Conservation (phyloP, 2,113 vertebrate species). For the Lepus americanus region DNA sequence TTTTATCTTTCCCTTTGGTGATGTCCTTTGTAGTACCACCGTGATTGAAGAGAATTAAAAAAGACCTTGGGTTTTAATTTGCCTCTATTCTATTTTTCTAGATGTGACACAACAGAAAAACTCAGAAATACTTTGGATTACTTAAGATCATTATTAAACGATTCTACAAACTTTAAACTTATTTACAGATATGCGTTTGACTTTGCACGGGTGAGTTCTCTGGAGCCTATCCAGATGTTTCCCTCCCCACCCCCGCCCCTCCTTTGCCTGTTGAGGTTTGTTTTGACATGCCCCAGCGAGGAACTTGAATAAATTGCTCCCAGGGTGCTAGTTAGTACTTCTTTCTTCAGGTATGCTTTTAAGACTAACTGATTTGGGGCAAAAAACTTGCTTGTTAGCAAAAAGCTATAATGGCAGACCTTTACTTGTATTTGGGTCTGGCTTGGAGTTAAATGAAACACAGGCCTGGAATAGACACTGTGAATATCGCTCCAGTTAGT, state of each 20-base stretch:
- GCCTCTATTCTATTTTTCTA: slow-evolving; percentile 86
- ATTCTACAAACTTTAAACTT: slow-evolving; percentile 99
- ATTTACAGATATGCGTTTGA: slow-evolving; percentile 99
- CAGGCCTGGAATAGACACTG: neutral
- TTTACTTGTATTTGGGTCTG: neutral
- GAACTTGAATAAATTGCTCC: slow-evolving; percentile 38
- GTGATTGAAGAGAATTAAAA: neutral
- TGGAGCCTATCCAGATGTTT: slow-evolving; percentile 67
- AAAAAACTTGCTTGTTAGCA: neutral
- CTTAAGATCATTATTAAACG: slow-evolving; percentile 98
- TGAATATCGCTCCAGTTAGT: neutral
- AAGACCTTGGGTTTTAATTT: slow-evolving; percentile 71
- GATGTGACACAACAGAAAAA: slow-evolving; percentile 98
- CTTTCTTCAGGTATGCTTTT: neutral
- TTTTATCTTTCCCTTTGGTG: slow-evolving; percentile 57
- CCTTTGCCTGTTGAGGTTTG: slow-evolving; percentile 50
- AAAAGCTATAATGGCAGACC: neutral
- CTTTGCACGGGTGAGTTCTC: slow-evolving; percentile 97
- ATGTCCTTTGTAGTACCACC: slow-evolving; percentile 57
- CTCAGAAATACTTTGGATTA: slow-evolving; percentile 98
- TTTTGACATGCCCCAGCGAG: slow-evolving; percentile 55
- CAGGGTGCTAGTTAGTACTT: slow-evolving; percentile 47
- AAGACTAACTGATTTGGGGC: neutral
- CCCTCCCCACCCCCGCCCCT: neutral
- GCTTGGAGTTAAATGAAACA: neutral